These are phyloP conservation scores for Hipposideros larvatus DNA, from an alignment of 2,797 vertebrate genomes.

Conservation along the genomic window DNA sequence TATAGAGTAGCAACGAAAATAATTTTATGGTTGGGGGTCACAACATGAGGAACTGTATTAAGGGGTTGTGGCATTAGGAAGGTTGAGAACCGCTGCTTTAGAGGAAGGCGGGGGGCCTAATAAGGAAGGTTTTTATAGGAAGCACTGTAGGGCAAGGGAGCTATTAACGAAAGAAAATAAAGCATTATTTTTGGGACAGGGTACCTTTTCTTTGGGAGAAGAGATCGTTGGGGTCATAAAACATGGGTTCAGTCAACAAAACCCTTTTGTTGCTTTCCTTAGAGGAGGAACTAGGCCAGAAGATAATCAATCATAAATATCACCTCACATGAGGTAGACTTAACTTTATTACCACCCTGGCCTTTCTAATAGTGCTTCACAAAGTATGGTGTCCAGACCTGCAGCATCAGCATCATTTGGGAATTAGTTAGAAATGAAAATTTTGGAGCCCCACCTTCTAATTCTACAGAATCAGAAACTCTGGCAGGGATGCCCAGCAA, in stretches of 20 bases:
- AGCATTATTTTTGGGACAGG: background rate
- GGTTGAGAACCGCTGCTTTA: too few species aligned
- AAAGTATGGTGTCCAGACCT: background rate
- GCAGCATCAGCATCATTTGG: background rate
- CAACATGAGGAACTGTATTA: too few species aligned
- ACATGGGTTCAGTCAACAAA: background rate
- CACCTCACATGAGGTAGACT: background rate
- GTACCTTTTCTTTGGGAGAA: background rate
- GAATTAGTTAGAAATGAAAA: constrained; percentile 6
- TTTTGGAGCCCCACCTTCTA: background rate
- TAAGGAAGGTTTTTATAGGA: background rate
- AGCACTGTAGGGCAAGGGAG: background rate
- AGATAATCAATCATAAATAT: background rate
- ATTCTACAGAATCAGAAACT: background rate
- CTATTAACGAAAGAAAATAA: background rate
- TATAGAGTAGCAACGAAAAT: too few species aligned
- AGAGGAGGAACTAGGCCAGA: background rate
- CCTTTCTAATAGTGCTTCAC: background rate
- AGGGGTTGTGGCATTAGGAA: too few species aligned
- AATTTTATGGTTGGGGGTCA: too few species aligned
- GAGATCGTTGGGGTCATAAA: background rate
- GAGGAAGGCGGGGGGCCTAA: background rate
- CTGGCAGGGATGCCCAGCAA: background rate
- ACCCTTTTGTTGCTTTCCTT: background rate
- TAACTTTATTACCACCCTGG: background rate